Evolutionary conservation across 2,797 vertebrate species (phyloP), one percentile per base, ranked within the genome.

Genomic region (Poecilia gillii): DNA sequence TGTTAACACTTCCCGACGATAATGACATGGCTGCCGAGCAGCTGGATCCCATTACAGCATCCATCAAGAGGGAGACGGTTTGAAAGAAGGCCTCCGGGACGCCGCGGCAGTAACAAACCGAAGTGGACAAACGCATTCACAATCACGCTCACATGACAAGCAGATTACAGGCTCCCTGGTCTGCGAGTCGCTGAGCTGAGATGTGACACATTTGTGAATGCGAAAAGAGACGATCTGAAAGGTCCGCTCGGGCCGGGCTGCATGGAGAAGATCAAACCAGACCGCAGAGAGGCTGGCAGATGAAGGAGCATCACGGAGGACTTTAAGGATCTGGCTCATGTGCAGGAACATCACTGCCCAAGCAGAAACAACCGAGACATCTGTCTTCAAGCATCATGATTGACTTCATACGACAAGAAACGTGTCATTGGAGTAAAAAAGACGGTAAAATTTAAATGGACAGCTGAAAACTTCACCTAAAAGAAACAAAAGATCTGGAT

Each of bases 41-140:
- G 73, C 85, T 82, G 75, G 77, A 75, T 23, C 33, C 68, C 46
- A 75, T 83, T 76, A 73, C 1, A 45, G 59, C 39, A 45, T 33
- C 31, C n/a, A 20, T 51, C 18, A 55, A 64, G 9, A 33, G 75
- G 47, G 57, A 59, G 49, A 20, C 16, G 41, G 41, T 20, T 20
- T 33, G 2, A 7, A 59, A 6, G 4, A 13, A 43, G 51, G 13
- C 9, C 23, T 18, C 68, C 25, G 14, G n/a, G 6, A 71, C 31
- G 45, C 57, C 12, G n/a, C 0, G 31, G 33, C 3, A 2, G 76
- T 41, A 70, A 46, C 25, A 75, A 47, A 28, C 66, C 51, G 3
- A 43, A 11, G 12, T 6, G 1, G 25, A 78, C 62, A 43, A 46
- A 74, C 28, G 55, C 31, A 41, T 73, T 74, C 62, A 59, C 41